Conservation (phyloP, 2,113 vertebrate genomes). For the Bubo scandiacus region DNA sequence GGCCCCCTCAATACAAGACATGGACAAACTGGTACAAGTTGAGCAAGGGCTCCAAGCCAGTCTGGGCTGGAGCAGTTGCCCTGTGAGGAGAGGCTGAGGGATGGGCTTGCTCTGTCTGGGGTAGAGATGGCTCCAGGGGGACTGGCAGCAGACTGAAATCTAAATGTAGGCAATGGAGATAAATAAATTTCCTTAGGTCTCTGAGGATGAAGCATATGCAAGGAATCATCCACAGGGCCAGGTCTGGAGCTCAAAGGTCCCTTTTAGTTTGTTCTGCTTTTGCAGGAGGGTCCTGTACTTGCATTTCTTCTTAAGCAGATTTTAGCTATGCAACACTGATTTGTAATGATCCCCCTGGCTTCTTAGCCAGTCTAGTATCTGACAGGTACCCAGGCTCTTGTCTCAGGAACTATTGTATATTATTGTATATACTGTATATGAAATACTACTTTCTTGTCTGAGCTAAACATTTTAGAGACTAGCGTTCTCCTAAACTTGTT, state of each 20-base stretch:
- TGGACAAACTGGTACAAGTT: background rate
- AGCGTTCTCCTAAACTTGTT: background rate
- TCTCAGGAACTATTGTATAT: background rate
- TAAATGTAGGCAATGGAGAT: background rate
- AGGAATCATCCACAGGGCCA: background rate
- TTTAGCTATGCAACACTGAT: background rate
- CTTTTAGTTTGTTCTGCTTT: background rate
- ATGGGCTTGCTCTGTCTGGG: background rate
- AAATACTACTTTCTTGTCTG: background rate
- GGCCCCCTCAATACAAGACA: fast-evolving
- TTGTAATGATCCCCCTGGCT: background rate
- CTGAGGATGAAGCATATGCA: background rate
- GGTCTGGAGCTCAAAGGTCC: background rate
- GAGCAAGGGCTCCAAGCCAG: background rate
- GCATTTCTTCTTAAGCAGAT: background rate
- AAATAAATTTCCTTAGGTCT: background rate
- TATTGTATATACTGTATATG: fast-evolving
- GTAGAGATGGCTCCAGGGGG: background rate
- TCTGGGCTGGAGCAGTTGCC: background rate
- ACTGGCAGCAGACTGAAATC: background rate
- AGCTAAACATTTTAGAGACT: background rate
- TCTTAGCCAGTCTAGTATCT: background rate
- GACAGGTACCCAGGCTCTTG: background rate
- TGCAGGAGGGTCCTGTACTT: background rate
- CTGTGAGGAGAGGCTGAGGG: background rate